Base-by-base conservation (phyloP, 2,888 invertebrate genomes). In the Lepidocyrtoides sp. region DNA sequence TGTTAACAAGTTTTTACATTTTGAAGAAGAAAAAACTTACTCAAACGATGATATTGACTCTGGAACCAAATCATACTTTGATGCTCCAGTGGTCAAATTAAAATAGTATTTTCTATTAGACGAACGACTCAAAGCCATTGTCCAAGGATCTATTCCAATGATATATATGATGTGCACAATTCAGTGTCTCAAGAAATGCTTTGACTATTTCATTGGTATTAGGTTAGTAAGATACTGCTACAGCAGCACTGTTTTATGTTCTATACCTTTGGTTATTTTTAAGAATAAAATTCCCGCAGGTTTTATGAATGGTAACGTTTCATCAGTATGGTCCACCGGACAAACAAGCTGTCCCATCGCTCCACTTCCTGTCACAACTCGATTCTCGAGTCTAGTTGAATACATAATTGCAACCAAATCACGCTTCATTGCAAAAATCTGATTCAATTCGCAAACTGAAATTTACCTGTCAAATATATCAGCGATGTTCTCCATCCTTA, bases 121-220 rank as follows among this genome's bases (percentile, higher is more conserved):
- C 20, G 48, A 36, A 0, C 81, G 60, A 72, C 92, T 92, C 12
- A 93, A 41, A 10, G 90, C 91, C 93, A 94, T 94, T 63, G 79
- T 89, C 94, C 94, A 94, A 1, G 94, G 94, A 89, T 93, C 94
- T 94, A n/a, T n/a, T n/a, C n/a, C n/a, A n/a, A n/a, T n/a, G n/a
- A n/a, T n/a, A n/a, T n/a, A n/a, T n/a, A n/a, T n/a, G n/a, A n/a
- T n/a, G n/a, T n/a, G n/a, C n/a, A n/a, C n/a, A n/a, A n/a, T n/a
- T n/a, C n/a, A n/a, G n/a, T n/a, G n/a, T n/a, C n/a, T n/a, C n/a
- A n/a, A n/a, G n/a, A n/a, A n/a, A n/a, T n/a, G n/a, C n/a, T n/a
- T n/a, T n/a, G n/a, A n/a, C n/a, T n/a, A n/a, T n/a, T n/a, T n/a
- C n/a, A n/a, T n/a, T n/a, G n/a, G n/a, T n/a, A n/a, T n/a, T n/a